Base-by-base conservation (phyloP, 1,140 invertebrate genomes). In the Conus betulinus region DNA sequence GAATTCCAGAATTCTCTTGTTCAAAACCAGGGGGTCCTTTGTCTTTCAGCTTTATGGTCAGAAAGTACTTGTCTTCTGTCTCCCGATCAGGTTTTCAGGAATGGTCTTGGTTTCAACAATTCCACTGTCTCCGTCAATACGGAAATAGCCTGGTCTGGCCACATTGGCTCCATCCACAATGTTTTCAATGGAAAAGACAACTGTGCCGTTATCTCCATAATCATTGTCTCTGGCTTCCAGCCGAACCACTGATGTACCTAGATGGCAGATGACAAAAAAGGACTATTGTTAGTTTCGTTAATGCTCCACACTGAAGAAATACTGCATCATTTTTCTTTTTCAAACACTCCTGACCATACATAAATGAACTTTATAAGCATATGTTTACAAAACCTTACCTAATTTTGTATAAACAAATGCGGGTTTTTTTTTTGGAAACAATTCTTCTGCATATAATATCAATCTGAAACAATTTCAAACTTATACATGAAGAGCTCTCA, bases 231-330 rank as follows among this genome's bases (percentile, higher is more conserved):
- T 98, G 7, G 99, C 98, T 92, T 98, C 96, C 95, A 99, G 98
- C 55, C 98, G 98, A 81, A 98, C 98, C 90, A 98, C 98, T 88
- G 98, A 98, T 82, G 98, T 98, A 55, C 96, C 97, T 97, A 76
- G 8, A 15, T 8, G 57, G 57, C 8, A 15, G 57, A 60, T 11
- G 57, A 15, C 8, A 39, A 39, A 39, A 39, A 39, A 39, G 39
- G 39, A 39, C 39, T 39, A 3, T 39, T 39, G 39, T 39, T 39
- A 39, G 39, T 39, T 39, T 39, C 39, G 39, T 39, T 39, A 39
- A 39, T 39, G 39, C 39, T 39, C 39, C 39, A 39, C 39, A 39
- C 39, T 1, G 39, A 39, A 39, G 39, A 39, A 39, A 39, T 39
- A 39, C 39, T 39, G 39, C 39, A 39, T 39, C 39, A 39, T 39